A percentile compares a stretch with the other conserved stretches of the same genome.
phyloP scores from a whole-genome alignment of 2,797 vertebrate species.

The Denticeps clupeoides region DNA sequence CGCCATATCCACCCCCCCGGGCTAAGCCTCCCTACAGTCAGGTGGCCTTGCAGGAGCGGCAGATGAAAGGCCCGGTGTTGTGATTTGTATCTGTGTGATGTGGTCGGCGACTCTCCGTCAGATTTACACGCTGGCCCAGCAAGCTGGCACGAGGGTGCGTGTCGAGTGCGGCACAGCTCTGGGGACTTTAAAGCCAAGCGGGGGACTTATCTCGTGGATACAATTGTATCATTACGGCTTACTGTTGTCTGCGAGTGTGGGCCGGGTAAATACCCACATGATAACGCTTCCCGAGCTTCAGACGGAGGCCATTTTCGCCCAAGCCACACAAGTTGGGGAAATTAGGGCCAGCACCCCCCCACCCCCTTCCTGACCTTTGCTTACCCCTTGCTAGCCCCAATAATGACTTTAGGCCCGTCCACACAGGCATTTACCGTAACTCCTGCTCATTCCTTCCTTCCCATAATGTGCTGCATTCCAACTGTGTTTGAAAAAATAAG shows the following conservation, averaged over 20 bases:
- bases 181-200: constrained; percentile 14
- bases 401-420: constrained; percentile 36
- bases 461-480: constrained; percentile 30
- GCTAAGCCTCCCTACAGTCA: constrained; percentile 2
- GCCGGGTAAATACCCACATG: constrained; percentile 32
- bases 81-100: constrained; percentile 32
- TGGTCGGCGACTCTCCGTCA: constrained; percentile 22
- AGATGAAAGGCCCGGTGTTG: constrained; percentile 30
- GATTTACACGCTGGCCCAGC: constrained; percentile 16
- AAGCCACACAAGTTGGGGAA: constrained; percentile 51
- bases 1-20: constrained; percentile 3
- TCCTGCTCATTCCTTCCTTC: constrained; percentile 29
- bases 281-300: constrained; percentile 26
- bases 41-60: constrained; percentile 13
- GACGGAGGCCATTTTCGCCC: not conserved
- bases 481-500: constrained; percentile 17
- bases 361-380: constrained; percentile 39
- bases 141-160: constrained; percentile 23
- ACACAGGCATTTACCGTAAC: constrained; percentile 42
- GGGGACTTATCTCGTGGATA: constrained; percentile 50
- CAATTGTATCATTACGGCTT: constrained; percentile 49
- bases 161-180: constrained; percentile 11
- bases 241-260: constrained; percentile 39
- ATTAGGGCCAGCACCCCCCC: constrained; percentile 15
- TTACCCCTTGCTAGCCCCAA: constrained; percentile 24